phyloP scores from a whole-genome alignment of 2,113 vertebrate species.

The Heterocephalus glaber region DNA sequence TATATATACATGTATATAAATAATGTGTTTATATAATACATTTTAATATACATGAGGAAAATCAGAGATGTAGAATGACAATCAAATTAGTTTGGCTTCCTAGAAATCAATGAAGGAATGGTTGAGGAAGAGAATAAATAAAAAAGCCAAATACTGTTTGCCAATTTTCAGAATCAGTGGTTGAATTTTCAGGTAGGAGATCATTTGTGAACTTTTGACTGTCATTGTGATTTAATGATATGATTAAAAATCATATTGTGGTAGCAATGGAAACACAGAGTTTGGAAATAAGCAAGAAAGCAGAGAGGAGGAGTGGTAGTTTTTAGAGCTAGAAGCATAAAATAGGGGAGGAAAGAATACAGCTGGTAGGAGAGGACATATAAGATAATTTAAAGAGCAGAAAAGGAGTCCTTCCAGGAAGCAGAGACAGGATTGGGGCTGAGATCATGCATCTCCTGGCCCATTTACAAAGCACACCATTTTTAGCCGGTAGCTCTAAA shows the following conservation, averaged over 20 bases:
- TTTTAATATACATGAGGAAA: not conserved
- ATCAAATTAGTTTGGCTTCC: not conserved
- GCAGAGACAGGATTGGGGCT: not conserved
- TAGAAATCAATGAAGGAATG: not conserved
- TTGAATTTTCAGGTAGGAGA: not conserved
- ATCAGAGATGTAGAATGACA: not conserved
- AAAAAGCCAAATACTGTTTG: not conserved
- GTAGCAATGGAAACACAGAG: not conserved
- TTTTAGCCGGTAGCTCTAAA: constrained; percentile 26
- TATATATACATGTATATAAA: not conserved
- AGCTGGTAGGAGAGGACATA: not conserved
- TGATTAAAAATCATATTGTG: not conserved
- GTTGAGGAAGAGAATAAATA: not conserved
- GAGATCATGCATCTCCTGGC: not conserved
- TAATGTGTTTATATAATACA: not conserved
- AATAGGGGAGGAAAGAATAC: not conserved
- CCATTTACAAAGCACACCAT: constrained; percentile 24
- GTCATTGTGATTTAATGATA: not conserved
- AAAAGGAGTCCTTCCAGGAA: not conserved
- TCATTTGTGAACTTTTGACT: not conserved
- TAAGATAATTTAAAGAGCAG: not conserved
- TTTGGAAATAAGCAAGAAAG: not conserved
- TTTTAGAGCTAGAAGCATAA: not conserved
- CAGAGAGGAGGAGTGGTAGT: not conserved
- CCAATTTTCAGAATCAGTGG: not conserved